phyloP scores from a whole-genome alignment of 2,113 vertebrate species.

The Peromyscus leucopus region DNA sequence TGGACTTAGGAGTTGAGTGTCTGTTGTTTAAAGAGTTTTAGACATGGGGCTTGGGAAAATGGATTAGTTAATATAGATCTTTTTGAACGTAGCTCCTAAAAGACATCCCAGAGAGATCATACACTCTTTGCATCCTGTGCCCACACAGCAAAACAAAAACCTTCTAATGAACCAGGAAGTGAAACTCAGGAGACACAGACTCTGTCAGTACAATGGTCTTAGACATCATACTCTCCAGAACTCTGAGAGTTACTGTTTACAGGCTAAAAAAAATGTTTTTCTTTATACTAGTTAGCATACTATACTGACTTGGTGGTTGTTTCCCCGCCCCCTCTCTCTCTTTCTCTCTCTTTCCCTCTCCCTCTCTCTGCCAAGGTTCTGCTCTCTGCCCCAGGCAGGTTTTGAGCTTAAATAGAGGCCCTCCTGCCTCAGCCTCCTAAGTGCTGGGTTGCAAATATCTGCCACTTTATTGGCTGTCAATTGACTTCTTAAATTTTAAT shows the following conservation, averaged over 20 bases:
- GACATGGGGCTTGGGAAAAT: background rate
- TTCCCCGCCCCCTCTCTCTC: background rate
- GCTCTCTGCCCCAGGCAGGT: no score
- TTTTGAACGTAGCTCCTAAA: background rate
- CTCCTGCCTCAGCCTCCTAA: background rate
- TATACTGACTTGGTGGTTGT: background rate
- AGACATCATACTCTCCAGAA: no score
- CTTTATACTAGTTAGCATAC: background rate
- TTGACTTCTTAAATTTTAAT: background rate
- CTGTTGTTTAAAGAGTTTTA: background rate
- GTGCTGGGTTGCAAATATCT: background rate
- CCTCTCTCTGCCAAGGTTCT: background rate
- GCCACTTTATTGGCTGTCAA: background rate
- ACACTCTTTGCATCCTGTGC: background rate
- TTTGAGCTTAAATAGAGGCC: background rate
- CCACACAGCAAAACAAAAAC: background rate
- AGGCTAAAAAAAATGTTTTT: background rate
- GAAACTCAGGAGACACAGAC: background rate
- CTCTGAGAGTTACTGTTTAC: background rate
- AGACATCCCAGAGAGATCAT: background rate
- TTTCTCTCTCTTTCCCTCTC: no score
- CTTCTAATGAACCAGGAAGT: background rate
- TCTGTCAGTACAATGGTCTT: background rate
- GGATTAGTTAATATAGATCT: background rate
- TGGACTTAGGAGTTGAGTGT: background rate